Percentiles rank a stretch among this genome's conserved stretches.
Conservation (phyloP, 37 sponge, comb jelly and placozoan genomes). For the Mnemiopsis leidyi region DNA sequence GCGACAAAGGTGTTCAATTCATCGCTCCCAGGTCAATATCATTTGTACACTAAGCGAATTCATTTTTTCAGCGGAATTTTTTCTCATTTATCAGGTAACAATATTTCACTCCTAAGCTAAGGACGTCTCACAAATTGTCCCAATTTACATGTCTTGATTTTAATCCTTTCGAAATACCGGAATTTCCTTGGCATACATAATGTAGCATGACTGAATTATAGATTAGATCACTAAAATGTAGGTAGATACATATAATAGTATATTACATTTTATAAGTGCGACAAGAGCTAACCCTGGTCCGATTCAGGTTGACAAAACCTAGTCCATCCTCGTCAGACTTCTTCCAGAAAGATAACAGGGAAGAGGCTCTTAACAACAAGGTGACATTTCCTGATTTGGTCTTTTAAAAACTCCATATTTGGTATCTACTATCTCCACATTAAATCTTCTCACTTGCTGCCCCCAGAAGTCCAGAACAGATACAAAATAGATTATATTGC, state of each 20-base stretch:
- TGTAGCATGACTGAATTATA: too few species aligned
- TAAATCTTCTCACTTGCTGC: not conserved
- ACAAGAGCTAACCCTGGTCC: too few species aligned
- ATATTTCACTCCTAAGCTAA: too few species aligned
- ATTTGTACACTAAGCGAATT: not conserved
- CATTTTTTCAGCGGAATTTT: not conserved
- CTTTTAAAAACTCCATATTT: too few species aligned
- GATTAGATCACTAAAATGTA: too few species aligned
- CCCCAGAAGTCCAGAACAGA: not conserved
- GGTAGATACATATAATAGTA: too few species aligned
- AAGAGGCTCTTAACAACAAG: conserved; percentile 42
- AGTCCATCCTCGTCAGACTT: not conserved
- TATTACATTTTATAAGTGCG: too few species aligned
- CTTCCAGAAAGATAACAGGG: conserved; percentile 56
- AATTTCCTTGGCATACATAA: too few species aligned
- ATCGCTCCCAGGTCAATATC: not conserved
- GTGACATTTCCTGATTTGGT: not conserved
- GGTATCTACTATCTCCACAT: not conserved
- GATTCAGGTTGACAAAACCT: conserved; percentile 23
- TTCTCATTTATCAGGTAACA: too few species aligned
- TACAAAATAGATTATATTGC: too few species aligned
- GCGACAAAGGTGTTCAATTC: conserved; percentile 39
- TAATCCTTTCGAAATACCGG: too few species aligned
- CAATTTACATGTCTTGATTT: too few species aligned
- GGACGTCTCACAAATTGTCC: not conserved